Evolutionary conservation across 2,888 invertebrate species (phyloP).

Genomic region (Idaea dimidiata): DNA sequence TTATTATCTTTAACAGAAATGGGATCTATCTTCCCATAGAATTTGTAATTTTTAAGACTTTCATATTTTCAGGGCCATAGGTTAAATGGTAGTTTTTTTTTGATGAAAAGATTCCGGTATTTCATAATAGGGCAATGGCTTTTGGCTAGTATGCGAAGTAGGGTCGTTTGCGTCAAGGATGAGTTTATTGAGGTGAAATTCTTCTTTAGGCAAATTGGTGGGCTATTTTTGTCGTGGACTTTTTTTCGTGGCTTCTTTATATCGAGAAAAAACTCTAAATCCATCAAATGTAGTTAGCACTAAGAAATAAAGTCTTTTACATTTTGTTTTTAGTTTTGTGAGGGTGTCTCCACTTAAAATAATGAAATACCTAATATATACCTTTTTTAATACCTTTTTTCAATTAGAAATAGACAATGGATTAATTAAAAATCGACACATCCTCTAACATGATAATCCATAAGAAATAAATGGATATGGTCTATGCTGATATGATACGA

Average conservation of each 20-base stretch:
- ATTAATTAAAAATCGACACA: background rate
- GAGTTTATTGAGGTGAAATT: background rate
- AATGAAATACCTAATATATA: too few relatives aligned
- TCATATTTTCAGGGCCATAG: background rate
- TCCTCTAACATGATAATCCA: background rate
- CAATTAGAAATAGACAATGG: too few relatives aligned
- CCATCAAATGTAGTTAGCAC: too few relatives aligned
- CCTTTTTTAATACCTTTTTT: too few relatives aligned
- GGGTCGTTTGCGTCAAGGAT: background rate
- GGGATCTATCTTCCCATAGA: background rate
- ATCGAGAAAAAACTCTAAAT: too few relatives aligned
- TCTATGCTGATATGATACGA: too few relatives aligned
- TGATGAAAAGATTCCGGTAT: background rate
- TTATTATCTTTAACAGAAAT: background rate
- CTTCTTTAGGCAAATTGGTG: background rate
- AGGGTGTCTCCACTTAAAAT: too few relatives aligned
- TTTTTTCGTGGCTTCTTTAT: background rate
- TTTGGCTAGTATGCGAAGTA: background rate
- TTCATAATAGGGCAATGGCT: background rate
- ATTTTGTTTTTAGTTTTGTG: too few relatives aligned
- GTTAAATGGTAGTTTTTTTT: background rate
- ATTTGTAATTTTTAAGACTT: background rate
- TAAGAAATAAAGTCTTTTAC: too few relatives aligned
- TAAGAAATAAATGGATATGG: too few relatives aligned
- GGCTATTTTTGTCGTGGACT: background rate